Base-by-base conservation (phyloP, 2,888 invertebrate species). In the Eurytoma adleriae region DNA sequence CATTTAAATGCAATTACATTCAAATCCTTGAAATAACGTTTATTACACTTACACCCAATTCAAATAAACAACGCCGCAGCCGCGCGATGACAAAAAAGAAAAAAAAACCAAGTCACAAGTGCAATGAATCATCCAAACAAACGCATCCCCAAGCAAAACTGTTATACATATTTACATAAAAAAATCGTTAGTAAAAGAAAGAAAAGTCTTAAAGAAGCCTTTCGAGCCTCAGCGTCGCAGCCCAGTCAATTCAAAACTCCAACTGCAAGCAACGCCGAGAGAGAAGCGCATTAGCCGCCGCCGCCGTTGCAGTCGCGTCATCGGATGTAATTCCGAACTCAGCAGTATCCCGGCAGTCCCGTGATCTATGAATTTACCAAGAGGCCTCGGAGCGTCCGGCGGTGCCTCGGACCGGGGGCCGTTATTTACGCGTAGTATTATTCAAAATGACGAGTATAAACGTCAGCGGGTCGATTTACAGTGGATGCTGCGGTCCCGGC, bases 341-440 rank as follows among this genome's bases (percentile, higher is more conserved):
- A 62, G 30, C 30, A 30, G 62, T 30, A 30, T 62, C 30, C 48
- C 50, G 13, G 40, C 52, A 18, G 18, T 16, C 52, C 20, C 20
- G 40, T 40, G 40, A 40, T 78, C 72, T 72, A 78, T 61, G 78
- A 78, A 78, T 72, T 78, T 61, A 24, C 66, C 27, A 18, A 27
- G 20, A 12, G 66, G 13, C 30, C 30, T 10, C 67, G 16, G 75
- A 66, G 54, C 40, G 67, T 56, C 50, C 40, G 71, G 54, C 40
- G 71, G 54, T 40, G 64, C 48, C 64, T 61, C 83, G 83, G 82
- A 82, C 83, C 64, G 40, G 24, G 24, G 24, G 75, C 73, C 84
- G 86, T 90, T 89, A 89, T 90, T 90, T 90, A 89, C 86, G 89
- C 83, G 86, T 85, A 87, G 85, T 87, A 87, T 88, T 87, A 88